A percentile compares a stretch with the other conserved stretches of the same genome.
phyloP scores from a whole-genome alignment of 2,797 vertebrate species.

The Nyctibius grandis region DNA sequence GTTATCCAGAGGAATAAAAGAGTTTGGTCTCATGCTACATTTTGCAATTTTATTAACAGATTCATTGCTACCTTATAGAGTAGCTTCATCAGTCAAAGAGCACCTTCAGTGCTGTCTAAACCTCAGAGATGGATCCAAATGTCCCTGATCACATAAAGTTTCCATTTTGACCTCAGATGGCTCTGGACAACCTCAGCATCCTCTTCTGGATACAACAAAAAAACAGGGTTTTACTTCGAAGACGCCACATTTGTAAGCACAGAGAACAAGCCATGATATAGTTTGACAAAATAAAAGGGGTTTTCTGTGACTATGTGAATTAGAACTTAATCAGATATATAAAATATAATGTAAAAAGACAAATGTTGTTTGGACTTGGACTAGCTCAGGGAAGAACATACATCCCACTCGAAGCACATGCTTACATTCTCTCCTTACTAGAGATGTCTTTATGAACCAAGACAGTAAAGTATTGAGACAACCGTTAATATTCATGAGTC shows the following conservation, averaged over 20 bases:
- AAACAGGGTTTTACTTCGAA: neutral
- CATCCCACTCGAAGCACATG: neutral
- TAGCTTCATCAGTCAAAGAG: neutral
- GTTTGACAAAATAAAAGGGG: neutral
- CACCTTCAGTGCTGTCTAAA: neutral
- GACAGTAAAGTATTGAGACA: neutral
- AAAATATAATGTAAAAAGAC: neutral
- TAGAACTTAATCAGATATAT: neutral
- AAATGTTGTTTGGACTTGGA: neutral
- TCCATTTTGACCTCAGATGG: neutral
- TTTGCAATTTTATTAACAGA: conserved; percentile 15
- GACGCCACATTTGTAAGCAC: neutral
- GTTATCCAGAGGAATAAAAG: neutral
- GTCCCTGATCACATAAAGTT: neutral
- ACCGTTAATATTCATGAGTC: neutral
- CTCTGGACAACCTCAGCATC: neutral
- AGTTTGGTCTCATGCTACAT: neutral
- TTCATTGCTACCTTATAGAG: neutral
- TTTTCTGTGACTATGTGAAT: neutral
- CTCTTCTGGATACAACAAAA: neutral
- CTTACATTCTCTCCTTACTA: neutral
- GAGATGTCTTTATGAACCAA: neutral
- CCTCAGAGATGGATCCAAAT: neutral
- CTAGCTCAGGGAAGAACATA: neutral
- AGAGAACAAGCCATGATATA: neutral